Evolutionary conservation across 2,888 invertebrate species (phyloP), one percentile per base, ranked within the genome.

Genomic region (Parnassius smintheus): DNA sequence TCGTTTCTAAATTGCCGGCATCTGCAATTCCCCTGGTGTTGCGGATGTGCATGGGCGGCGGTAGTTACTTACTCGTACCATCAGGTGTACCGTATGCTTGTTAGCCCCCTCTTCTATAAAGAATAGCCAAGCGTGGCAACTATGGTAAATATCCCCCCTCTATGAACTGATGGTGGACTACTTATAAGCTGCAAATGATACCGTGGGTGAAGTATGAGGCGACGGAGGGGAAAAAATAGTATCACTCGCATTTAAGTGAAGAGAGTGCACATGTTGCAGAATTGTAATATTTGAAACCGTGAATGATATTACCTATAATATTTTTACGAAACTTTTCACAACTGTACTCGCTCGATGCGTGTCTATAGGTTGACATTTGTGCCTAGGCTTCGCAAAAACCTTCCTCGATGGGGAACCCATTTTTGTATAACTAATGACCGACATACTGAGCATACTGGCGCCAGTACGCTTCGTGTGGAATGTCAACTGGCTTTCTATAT

Each of bases 311-410:
- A 44, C 11, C 2, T 49, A 12, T 13, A 13, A 12, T 42, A 25
- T 25, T 25, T 25, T 41, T 41, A 13, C 7, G 10, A 22, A 22
- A 55, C 45, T 48, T 56, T 46, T 25, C 9, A 11, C 42, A 12
- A 49, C 42, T 42, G 57, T 58, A 58, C 57, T 0, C 42, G 57
- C 7, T 49, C 44, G 9, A 10, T 12, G 12, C 42, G 9, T 35
- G 35, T 50, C 57, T 58, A 58, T 42, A 58, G 57, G 2, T 50
- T 35, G 42, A 58, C 50, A 58, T 50, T 58, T 50, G 50, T 58
- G 22, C n/a, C 22, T 11, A 50, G 57, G 55, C 8, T 45, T 56
- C 22, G 22, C 45, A 25, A 56, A 22, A 56, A 45, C 55, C 55
- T 55, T 55, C 11, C 22, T 4, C 2, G 55, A 55, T 45, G 45